These are phyloP conservation scores for Leptobrachium ailaonicum DNA, from an alignment of 2,113 vertebrate species.

Conservation along the genomic window DNA sequence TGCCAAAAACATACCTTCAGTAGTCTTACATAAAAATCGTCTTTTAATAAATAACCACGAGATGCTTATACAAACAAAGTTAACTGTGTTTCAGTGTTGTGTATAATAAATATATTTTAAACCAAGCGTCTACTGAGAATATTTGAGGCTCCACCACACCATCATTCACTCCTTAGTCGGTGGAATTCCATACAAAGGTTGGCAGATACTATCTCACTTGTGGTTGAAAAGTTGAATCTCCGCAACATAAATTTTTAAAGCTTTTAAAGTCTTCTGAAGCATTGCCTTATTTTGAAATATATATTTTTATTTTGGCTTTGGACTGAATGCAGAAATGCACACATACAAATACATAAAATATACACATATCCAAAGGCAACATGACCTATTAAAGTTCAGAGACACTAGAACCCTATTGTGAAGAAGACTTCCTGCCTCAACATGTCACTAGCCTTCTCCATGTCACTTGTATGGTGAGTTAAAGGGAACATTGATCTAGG, in stretches of 20 bases:
- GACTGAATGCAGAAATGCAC: too few relatives aligned
- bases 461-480: too few relatives aligned
- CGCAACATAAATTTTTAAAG: conserved; percentile 17
- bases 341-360: too few relatives aligned
- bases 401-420: too few relatives aligned
- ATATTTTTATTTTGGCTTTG: too few relatives aligned
- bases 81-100: conserved; percentile 67
- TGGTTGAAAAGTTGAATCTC: conserved; percentile 40
- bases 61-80: conserved; percentile 71
- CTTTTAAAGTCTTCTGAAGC: conserved; percentile 20
- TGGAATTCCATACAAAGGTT: conserved; percentile 56
- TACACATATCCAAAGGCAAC: too few relatives aligned
- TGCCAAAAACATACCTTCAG: conserved; percentile 73
- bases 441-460: too few relatives aligned
- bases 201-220: conserved; percentile 52
- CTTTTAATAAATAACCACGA: conserved; percentile 79
- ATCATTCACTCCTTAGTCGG: conserved; percentile 54
- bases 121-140: conserved; percentile 56
- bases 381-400: too few relatives aligned
- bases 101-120: conserved; percentile 69
- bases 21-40: conserved; percentile 73
- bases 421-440: too few relatives aligned
- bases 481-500: too few relatives aligned
- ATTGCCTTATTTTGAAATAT: background rate
- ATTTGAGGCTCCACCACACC: conserved; percentile 50